Conservation (phyloP, 2,113 vertebrate species). For the Ceyx margarethae region DNA sequence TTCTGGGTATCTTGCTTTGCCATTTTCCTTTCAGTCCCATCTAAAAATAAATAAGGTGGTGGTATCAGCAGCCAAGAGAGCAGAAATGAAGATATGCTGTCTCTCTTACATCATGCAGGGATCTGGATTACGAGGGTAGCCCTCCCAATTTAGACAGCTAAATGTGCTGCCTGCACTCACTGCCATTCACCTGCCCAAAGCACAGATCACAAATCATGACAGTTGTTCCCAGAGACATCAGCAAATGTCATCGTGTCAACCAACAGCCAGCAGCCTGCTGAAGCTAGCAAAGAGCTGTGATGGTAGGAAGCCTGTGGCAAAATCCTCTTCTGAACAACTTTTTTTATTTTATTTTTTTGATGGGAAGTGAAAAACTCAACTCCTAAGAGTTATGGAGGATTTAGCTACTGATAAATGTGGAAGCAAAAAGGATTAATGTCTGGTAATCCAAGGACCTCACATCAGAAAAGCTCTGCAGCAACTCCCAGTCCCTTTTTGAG, state of each 20-base stretch:
- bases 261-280: slow-evolving; percentile 9
- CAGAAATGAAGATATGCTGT: background rate
- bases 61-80: background rate
- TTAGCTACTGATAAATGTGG: background rate
- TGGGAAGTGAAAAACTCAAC: background rate
- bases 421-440: background rate
- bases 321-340: background rate
- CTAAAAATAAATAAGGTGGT: slow-evolving; percentile 43
- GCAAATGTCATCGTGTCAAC: slow-evolving; percentile 49
- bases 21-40: background rate
- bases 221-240: slow-evolving; percentile 51
- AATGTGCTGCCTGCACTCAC: background rate
- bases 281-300: slow-evolving; percentile 53
- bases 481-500: background rate
- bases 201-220: slow-evolving; percentile 53
- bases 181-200: slow-evolving; percentile 36
- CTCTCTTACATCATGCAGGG: background rate
- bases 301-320: slow-evolving; percentile 21
- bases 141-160: background rate
- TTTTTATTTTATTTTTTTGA: background rate
- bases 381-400: background rate
- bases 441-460: background rate
- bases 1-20: background rate
- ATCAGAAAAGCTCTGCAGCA: background rate
- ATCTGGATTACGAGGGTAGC: background rate